These are phyloP conservation scores for Empis livida DNA, from an alignment of 2,888 invertebrate species.

Conservation along the genomic window DNA sequence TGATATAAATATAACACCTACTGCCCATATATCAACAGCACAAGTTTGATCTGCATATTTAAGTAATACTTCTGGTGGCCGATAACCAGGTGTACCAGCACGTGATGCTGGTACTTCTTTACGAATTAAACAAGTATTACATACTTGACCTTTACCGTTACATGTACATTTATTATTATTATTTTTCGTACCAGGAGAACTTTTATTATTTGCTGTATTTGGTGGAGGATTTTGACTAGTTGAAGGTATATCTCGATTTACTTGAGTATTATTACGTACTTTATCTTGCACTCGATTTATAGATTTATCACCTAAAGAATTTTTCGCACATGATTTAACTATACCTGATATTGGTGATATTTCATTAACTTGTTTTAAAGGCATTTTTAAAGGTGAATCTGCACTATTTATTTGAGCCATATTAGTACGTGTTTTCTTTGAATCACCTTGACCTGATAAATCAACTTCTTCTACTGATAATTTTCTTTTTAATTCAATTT, in stretches of 20 bases:
- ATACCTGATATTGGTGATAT: constrained; percentile 7
- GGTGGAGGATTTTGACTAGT: not conserved
- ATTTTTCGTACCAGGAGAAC: constrained; percentile 20
- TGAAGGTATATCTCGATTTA: too few species aligned
- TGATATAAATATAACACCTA: constrained; percentile 69
- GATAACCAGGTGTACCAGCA: constrained; percentile 81
- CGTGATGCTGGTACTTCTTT: constrained; percentile 58
- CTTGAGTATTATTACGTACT: constrained; percentile 6
- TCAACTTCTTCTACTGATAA: not conserved
- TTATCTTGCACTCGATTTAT: constrained; percentile 18
- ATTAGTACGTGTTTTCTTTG: constrained; percentile 2
- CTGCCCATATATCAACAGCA: constrained; percentile 82
- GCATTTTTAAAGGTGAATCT: constrained; percentile 25
- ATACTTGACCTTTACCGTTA: constrained; percentile 52
- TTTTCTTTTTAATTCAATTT: constrained; percentile 6
- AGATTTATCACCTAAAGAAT: constrained; percentile 13
- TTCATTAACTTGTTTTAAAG: constrained; percentile 25
- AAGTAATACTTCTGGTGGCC: constrained; percentile 75
- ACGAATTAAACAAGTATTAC: constrained; percentile 51
- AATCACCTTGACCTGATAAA: not conserved
- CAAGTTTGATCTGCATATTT: constrained; percentile 69
- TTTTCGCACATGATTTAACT: constrained; percentile 6
- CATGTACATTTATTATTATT: constrained; percentile 46
- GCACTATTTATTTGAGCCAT: not conserved
- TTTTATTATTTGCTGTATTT: not conserved